Evolutionary conservation across 2,888 invertebrate genomes (phyloP), one percentile per base, ranked within the genome.

Genomic region (Tetropium fuscum): DNA sequence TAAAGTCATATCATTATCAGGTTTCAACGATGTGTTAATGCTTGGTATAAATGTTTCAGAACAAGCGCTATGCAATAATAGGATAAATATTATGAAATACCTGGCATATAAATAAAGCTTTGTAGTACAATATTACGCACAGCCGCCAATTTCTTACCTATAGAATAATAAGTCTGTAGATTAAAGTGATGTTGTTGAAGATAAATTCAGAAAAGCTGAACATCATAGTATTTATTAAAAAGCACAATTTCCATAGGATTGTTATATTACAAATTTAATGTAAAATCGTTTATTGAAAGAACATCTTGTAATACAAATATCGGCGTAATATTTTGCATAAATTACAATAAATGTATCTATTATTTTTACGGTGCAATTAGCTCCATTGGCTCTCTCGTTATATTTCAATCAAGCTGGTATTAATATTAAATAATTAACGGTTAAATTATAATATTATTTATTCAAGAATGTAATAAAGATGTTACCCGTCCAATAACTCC

Each of bases 21-120:
- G 6, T 59, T 53, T 53, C 38, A 64, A 64, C 58, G 59, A 64
- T 51, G 64, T 64, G 60, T 59, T 64, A 64, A 64, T 61, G 58
- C 27, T 41, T 20, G 18, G 53, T 53, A 54, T 59, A 64, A 60
- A 54, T 60, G 53, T 58, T 58, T 64, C 36, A 16, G 43, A 44
- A 41, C 58, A 56, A 36, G 44, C 48, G 34, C 59, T 58, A 53
- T 58, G 34, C 56, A 58, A 54, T 64, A 64, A 64, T 60, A 34
- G 58, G 60, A 57, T 63, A 44, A 63, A 56, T 56, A 63, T 59
- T 53, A 56, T 58, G 44, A 58, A 58, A 53, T 44, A 56, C 55
- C 58, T 60, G 27, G 47, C 44, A 56, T 58, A 61, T 61, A 61
- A 61, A 61, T 45, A 44, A 45, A 51, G 49, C 58, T 47, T 58